Evolutionary conservation across 1,140 invertebrate genomes (phyloP), one percentile per base, ranked within the genome.

Genomic region (Trachymyrmex septentrionalis): DNA sequence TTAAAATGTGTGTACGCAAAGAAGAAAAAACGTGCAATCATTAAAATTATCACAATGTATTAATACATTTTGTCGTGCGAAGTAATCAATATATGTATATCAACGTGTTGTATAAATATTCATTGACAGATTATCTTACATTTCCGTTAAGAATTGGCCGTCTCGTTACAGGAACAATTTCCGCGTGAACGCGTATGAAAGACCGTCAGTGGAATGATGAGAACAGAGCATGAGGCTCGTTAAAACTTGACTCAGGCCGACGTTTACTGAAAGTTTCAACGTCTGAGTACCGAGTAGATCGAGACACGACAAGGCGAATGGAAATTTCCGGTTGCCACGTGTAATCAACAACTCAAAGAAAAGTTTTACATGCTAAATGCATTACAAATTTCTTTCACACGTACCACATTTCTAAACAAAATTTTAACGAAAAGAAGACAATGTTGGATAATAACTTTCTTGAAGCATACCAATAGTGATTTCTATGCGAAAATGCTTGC

Each of bases 231-330:
- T 27, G 50, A 71, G 85, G 72, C 61, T 89, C 77, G 87, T 90
- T 90, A 90, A 75, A 87, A 90, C 87, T 89, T 89, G 59, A n/a
- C 27, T 44, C 64, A 89, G 12, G 16, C 61, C 67, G 57, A 69
- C 75, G 21, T 88, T 88, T 86, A 67, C 67, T n/a, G 16, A 88
- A 86, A 88, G 71, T 89, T 89, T 81, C 34, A 30, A n/a, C 61
- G 38, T 73, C 66, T 38, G 38, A 19, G 59, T 44, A 53, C 12
- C n/a, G 6, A 30, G 24, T 9, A 73, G 24, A 71, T 84, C 71
- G 48, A 24, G 16, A 76, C 24, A 21, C 24, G 16, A 21, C 44
- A 12, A 34, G 50, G 44, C 38, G 10, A 75, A 71, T 67, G 55
- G 34, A 72, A 72, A 44, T 50, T 71, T 61, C 2, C 24, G 30